These are phyloP conservation scores for Sitodiplosis mosellana DNA, from an alignment of 1,140 invertebrate species.

Conservation along the genomic window DNA sequence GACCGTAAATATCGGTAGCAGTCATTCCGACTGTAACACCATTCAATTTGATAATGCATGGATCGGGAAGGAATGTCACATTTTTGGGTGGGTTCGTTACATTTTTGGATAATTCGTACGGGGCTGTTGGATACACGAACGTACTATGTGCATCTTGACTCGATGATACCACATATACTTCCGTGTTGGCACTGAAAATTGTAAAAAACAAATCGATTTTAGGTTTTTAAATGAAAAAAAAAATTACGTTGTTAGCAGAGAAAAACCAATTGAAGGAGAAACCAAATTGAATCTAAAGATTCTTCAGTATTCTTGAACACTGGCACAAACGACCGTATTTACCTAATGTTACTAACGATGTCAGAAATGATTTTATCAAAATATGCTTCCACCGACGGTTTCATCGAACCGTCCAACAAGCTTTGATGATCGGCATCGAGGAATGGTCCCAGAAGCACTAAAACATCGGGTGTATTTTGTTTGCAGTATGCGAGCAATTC, in stretches of 20 bases:
- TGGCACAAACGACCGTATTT: conserved; percentile 6
- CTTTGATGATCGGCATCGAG: conserved; percentile 47
- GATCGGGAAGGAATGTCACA: conserved; percentile 53
- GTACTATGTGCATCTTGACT: conserved; percentile 56
- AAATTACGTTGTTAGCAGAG: no score
- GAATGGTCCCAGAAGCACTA: conserved; percentile 70
- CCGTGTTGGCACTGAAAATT: conserved; percentile 37
- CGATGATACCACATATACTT: conserved; percentile 57
- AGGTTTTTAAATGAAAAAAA: no score
- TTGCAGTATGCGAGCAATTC: conserved; percentile 52
- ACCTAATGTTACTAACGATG: conserved; percentile 35
- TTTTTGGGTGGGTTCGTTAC: conserved; percentile 34
- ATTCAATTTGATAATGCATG: conserved; percentile 54
- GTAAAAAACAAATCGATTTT: no score
- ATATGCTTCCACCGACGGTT: conserved; percentile 45
- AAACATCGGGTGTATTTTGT: conserved; percentile 53
- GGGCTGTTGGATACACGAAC: conserved; percentile 63
- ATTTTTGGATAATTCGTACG: no score
- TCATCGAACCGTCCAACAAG: conserved; percentile 33
- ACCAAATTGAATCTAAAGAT: neutral
- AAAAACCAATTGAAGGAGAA: no score
- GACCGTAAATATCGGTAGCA: conserved; percentile 63
- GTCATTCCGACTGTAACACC: conserved; percentile 60
- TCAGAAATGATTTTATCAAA: conserved; percentile 49
- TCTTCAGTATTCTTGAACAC: neutral